phyloP scores from a whole-genome alignment of 53 echinoderm and acorn worm genomes.

The Paelopatides confundens region DNA sequence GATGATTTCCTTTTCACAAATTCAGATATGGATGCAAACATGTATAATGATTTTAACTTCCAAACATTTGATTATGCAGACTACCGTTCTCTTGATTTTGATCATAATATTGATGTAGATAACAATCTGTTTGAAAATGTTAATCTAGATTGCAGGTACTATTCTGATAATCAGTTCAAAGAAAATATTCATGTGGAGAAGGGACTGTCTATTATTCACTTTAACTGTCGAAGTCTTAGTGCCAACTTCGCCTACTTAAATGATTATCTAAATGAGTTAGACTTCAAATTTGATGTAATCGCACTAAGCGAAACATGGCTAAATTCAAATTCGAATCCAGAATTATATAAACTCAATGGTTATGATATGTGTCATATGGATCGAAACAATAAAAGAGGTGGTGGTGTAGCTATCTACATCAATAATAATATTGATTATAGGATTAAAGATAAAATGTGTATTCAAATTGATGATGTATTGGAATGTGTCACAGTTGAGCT shows the following conservation, averaged over 20 bases:
- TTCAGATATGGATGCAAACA: no score
- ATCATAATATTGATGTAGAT: background rate
- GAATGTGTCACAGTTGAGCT: slow-evolving; percentile 11
- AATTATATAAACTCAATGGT: background rate
- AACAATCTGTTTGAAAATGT: background rate
- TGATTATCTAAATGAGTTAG: background rate
- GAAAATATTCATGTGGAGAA: background rate
- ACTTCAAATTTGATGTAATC: background rate
- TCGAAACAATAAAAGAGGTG: slow-evolving; percentile 1
- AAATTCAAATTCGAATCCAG: background rate
- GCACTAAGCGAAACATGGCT: slow-evolving; percentile 5
- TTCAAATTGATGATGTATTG: slow-evolving; percentile 19
- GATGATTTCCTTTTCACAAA: no score
- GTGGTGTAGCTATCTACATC: background rate
- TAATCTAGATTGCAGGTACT: background rate
- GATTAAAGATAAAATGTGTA: background rate
- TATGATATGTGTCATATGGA: slow-evolving; percentile 13
- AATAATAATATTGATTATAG: background rate
- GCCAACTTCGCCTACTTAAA: background rate
- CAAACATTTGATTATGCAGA: background rate
- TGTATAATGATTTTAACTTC: background rate
- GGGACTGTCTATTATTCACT: background rate
- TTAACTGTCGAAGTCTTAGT: background rate
- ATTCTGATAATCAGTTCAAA: background rate
- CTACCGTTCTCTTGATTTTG: background rate